Conservation (phyloP, 2,797 vertebrate species). For the Vultur gryphus region DNA sequence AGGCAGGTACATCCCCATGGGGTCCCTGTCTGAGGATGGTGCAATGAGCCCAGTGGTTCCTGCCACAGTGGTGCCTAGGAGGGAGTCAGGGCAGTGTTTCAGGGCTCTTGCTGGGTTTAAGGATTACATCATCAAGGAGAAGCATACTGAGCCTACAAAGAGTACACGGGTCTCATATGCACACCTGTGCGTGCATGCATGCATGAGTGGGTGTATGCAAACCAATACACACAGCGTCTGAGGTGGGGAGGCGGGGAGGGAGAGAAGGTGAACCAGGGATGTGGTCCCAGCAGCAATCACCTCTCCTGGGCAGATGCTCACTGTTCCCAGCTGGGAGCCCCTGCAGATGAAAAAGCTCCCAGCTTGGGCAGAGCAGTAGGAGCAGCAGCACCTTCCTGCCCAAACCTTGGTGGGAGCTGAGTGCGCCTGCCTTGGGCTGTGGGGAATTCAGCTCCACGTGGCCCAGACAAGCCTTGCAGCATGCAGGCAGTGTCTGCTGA, state of each 20-base stretch:
- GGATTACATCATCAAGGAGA: not conserved
- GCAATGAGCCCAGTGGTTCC: not conserved
- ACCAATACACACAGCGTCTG: rapidly evolving
- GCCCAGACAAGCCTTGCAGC: not conserved
- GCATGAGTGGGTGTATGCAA: too few relatives aligned
- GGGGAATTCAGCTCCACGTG: not conserved
- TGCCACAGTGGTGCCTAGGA: not conserved
- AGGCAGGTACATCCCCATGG: not conserved
- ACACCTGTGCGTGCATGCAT: rapidly evolving
- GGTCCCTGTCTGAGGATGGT: not conserved
- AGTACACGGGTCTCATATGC: not conserved
- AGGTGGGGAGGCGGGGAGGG: rapidly evolving
- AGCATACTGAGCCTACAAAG: not conserved
- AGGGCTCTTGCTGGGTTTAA: not conserved
- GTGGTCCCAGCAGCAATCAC: not conserved
- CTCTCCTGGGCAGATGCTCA: not conserved
- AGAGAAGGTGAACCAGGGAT: not conserved
- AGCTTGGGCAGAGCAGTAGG: not conserved
- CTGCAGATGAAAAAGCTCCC: not conserved
- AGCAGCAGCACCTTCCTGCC: not conserved
- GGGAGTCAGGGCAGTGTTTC: not conserved
- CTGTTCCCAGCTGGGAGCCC: not conserved
- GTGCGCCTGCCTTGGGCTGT: not conserved
- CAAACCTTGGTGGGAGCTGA: not conserved
- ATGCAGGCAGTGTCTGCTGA: not conserved